Conservation (phyloP, 1,140 invertebrate species). For the Leguminivora glycinivorella region DNA sequence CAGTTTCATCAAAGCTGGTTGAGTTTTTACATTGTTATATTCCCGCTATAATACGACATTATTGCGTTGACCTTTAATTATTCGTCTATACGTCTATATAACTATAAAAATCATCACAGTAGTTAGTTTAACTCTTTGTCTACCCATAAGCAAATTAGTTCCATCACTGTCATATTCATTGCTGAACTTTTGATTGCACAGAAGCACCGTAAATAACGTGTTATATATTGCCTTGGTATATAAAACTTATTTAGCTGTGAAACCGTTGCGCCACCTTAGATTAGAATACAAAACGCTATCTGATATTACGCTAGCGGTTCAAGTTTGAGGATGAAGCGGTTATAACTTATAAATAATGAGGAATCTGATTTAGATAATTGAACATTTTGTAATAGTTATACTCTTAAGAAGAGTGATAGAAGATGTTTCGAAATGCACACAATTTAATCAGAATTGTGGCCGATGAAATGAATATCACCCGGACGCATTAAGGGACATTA, state of each 20-base stretch:
- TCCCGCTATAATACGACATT: too few relatives aligned
- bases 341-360: not conserved
- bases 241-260: not conserved
- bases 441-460: too few relatives aligned
- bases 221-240: not conserved
- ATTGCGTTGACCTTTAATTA: too few relatives aligned
- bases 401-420: too few relatives aligned
- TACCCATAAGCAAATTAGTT: not conserved
- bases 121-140: not conserved
- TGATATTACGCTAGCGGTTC: conserved; percentile 28
- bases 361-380: not conserved
- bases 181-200: conserved; percentile 4
- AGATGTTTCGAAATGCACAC: too few relatives aligned
- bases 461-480: too few relatives aligned
- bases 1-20: too few relatives aligned
- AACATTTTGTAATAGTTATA: too few relatives aligned
- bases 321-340: not conserved
- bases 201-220: not conserved
- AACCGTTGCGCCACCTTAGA: not conserved
- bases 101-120: not conserved
- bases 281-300: conserved; percentile 23
- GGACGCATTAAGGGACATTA: too few relatives aligned
- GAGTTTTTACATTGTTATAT: too few relatives aligned
- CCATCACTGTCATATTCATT: not conserved
- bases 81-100: too few relatives aligned